Conservation (phyloP, 2,888 invertebrate species). For the Amphiduros pacificus region DNA sequence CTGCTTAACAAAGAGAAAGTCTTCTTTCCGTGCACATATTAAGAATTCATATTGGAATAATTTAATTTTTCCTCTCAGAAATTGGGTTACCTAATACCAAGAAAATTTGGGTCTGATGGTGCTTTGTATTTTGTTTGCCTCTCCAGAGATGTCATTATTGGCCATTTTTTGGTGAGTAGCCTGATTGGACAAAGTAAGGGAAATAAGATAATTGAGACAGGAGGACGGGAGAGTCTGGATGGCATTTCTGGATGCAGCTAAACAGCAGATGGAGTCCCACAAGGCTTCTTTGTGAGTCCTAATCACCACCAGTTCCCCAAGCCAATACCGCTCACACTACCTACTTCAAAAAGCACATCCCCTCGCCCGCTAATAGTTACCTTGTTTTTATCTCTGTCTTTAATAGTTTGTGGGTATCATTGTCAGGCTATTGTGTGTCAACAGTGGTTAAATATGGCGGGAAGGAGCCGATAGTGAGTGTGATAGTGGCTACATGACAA, state of each 20-base stretch:
- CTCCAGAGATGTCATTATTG: slow-evolving; percentile 13
- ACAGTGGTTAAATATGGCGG: too few relatives aligned
- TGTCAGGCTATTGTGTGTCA: too few relatives aligned
- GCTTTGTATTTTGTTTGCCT: slow-evolving; percentile 14
- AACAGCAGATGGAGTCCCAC: slow-evolving; percentile 11
- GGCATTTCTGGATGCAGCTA: too few relatives aligned
- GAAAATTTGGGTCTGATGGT: slow-evolving; percentile 10
- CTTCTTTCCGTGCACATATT: slow-evolving; percentile 2
- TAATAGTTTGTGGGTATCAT: too few relatives aligned
- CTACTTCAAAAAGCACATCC: too few relatives aligned
- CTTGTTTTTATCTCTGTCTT: too few relatives aligned
- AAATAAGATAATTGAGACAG: background rate
- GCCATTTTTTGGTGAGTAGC: slow-evolving; percentile 3
- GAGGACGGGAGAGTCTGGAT: too few relatives aligned
- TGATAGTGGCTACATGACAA: too few relatives aligned
- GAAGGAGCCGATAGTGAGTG: too few relatives aligned
- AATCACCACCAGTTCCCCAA: slow-evolving; percentile 10
- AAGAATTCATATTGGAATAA: slow-evolving; percentile 20
- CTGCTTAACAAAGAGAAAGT: slow-evolving; percentile 12
- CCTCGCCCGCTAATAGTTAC: too few relatives aligned
- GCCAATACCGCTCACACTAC: too few relatives aligned
- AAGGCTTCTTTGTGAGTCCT: slow-evolving; percentile 5
- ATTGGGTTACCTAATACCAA: slow-evolving; percentile 19
- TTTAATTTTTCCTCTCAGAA: slow-evolving; percentile 12
- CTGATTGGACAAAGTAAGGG: background rate